These are phyloP conservation scores for Simalia tracyae DNA, from an alignment of 2,797 vertebrate genomes.

Conservation along the genomic window DNA sequence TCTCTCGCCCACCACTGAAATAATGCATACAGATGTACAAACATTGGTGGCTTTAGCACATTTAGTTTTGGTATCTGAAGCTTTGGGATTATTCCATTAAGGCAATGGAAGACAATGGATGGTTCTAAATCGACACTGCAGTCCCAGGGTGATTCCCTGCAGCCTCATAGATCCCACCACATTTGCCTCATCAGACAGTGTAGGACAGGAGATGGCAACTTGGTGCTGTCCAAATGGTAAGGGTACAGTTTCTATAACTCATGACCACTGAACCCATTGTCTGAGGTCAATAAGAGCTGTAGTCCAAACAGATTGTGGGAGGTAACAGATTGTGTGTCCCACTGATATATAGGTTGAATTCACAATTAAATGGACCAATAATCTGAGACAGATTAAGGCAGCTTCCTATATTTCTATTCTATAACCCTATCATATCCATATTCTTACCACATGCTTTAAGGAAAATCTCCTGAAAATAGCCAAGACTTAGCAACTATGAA, in stretches of 20 bases:
- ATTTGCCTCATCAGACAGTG: neutral
- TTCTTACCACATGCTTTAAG: neutral
- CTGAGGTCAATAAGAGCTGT: neutral
- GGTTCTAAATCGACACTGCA: too few species aligned
- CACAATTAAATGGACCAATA: neutral
- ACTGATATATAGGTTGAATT: neutral
- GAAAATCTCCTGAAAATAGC: neutral
- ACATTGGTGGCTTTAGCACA: neutral
- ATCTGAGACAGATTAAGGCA: neutral
- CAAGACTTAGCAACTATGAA: neutral
- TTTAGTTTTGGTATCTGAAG: neutral
- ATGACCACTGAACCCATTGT: neutral
- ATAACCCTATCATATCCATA: neutral
- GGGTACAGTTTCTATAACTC: neutral
- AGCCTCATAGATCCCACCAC: neutral
- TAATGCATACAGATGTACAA: neutral
- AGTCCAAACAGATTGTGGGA: neutral
- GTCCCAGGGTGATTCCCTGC: neutral
- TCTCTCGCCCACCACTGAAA: slow-evolving; percentile 87
- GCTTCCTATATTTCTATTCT: neutral
- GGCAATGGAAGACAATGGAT: neutral
- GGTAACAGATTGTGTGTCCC: neutral
- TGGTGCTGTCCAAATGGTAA: neutral
- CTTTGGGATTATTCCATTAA: neutral
- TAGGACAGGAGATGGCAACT: neutral